Base-by-base conservation (phyloP, 2,797 vertebrate genomes). In the Crenuchus spilurus region DNA sequence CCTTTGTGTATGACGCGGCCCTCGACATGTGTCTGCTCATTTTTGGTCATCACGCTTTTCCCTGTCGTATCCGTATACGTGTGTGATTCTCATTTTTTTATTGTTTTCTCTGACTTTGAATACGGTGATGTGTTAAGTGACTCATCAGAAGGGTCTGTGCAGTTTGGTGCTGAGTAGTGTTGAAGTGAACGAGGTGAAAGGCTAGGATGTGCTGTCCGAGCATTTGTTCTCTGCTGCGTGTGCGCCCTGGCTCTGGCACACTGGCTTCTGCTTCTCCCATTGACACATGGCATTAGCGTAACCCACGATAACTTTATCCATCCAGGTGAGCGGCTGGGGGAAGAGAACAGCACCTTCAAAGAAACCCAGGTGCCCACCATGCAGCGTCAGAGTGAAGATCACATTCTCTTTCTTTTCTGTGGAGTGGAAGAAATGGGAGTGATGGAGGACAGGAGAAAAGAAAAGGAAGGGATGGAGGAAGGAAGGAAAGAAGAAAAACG, bases 241-340 rank as follows among this genome's bases (percentile, higher is more conserved):
- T 0, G 87, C 92, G 2, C 93, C 95, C 85, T 96, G 94, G 91
- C 94, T 95, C 85, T 95, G 95, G 91, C 97, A 99, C 42, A 94
- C 94, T 3, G 92, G 91, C 87, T 97, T 98, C 88, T 93, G 97
- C 72, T 93, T 96, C 88, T 98, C 95, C 97, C 94, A 96, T 39
- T 96, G 94, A 86, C 94, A 95, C 66, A 96, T 90, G 78, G 94
- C 90, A 11, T 94, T 90, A 75, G 94, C 84, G 16, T 96, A 95
- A 79, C 93, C 92, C 65, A 96, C 92, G 71, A 96, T 92, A 10
- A 96, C 92, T 84, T 96, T 96, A 86, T 96, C 94, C 94, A 95
- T 95, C 94, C 94, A 96, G 7, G 94, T 96, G 33, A 96, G 90
- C 28, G 94, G 94, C 60, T 95, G 92, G 0, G 94, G 94, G 72